Percentiles rank a stretch among this genome's conserved stretches.
Conservation (phyloP, 1,140 invertebrate genomes). For the Pantala flavescens region DNA sequence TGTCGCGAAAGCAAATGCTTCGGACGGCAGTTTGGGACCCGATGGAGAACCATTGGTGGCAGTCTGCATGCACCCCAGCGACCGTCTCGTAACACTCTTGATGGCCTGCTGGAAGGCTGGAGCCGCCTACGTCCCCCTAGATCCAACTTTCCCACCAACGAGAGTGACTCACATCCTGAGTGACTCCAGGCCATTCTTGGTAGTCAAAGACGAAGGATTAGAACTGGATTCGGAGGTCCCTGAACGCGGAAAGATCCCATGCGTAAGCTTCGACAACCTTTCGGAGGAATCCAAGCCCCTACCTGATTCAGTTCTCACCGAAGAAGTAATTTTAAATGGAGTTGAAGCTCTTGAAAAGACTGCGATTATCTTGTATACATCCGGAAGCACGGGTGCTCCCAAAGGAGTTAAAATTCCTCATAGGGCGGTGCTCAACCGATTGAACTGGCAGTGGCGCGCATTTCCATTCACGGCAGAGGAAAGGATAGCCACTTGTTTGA, state of each 20-base stretch:
- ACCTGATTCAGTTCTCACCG: not conserved
- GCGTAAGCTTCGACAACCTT: not conserved
- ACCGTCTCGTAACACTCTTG: constrained; percentile 54
- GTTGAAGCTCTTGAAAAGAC: constrained; percentile 24
- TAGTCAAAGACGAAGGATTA: constrained; percentile 49
- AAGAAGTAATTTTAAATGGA: constrained; percentile 12
- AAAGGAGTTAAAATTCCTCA: constrained; percentile 61
- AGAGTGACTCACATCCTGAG: constrained; percentile 64
- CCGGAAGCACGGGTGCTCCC: constrained; percentile 83
- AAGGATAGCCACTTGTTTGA: constrained; percentile 52
- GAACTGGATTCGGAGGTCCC: not conserved
- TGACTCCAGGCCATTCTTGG: constrained; percentile 58
- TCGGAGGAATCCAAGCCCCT: not conserved
- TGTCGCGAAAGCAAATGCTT: constrained; percentile 32
- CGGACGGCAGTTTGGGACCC: constrained; percentile 35
- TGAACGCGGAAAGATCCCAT: not conserved
- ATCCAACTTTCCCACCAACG: constrained; percentile 59
- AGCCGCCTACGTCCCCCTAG: constrained; percentile 70
- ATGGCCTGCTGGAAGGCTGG: constrained; percentile 70
- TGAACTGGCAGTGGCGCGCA: constrained; percentile 72
- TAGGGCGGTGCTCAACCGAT: constrained; percentile 61
- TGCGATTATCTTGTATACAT: constrained; percentile 80
- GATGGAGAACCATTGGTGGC: constrained; percentile 59
- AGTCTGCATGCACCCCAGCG: constrained; percentile 63
- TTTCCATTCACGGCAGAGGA: constrained; percentile 60